A percentile compares a stretch with the other conserved stretches of the same genome.
phyloP scores from a whole-genome alignment of 2,113 vertebrate species.

The Halcyon senegalensis region DNA sequence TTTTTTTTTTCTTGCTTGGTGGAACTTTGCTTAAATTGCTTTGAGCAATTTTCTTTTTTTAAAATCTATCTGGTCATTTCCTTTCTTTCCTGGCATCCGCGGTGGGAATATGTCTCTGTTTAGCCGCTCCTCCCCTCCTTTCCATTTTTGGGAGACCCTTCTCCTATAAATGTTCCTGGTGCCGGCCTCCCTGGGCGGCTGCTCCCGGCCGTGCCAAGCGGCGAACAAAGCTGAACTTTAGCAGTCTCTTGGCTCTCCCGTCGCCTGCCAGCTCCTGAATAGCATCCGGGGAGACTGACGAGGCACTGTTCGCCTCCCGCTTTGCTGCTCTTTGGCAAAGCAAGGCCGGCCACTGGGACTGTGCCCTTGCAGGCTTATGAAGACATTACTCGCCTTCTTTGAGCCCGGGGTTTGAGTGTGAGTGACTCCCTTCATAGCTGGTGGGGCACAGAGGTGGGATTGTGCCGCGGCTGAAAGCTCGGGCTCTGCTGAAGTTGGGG shows the following conservation, averaged over 20 bases:
- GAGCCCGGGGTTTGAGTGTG: neutral
- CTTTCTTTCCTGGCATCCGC: constrained; percentile 32
- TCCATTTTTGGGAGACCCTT: constrained; percentile 54
- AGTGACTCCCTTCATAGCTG: constrained; percentile 4
- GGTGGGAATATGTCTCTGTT: constrained; percentile 49
- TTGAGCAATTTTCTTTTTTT: neutral
- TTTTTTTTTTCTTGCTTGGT: neutral
- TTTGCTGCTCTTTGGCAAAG: neutral
- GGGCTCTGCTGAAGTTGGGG: neutral
- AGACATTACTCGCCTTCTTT: constrained; percentile 23
- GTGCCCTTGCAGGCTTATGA: neutral
- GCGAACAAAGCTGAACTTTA: constrained; percentile 47
- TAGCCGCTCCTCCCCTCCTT: neutral
- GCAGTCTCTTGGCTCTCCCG: constrained; percentile 32
- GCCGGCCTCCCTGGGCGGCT: neutral
- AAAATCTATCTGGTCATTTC: neutral
- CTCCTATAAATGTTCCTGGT: neutral
- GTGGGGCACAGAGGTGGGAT: neutral
- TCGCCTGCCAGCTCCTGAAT: constrained; percentile 41
- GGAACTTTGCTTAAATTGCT: neutral
- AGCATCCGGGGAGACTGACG: neutral
- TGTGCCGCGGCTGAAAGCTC: neutral
- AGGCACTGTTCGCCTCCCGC: neutral
- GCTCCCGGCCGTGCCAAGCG: neutral
- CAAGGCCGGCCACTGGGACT: neutral